Base-by-base conservation (phyloP, 2,888 invertebrate genomes). In the Ochropleura plecta region DNA sequence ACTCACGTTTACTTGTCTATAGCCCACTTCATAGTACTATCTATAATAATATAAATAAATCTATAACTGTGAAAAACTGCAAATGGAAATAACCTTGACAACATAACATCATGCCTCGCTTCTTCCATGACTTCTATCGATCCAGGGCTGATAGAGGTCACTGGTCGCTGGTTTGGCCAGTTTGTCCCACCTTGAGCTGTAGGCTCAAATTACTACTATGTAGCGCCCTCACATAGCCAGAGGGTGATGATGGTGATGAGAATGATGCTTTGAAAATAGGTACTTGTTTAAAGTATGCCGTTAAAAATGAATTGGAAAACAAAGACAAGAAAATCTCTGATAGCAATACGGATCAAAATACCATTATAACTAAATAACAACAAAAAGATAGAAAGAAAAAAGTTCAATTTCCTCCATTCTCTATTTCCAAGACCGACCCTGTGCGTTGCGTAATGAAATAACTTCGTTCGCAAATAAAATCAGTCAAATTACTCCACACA, bases 391-490 rank as follows among this genome's bases (percentile, higher is more conserved):
- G 7, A 20, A 71, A 5, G 8, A 18, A 14, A 60, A 18, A 18
- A 14, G 12, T 12, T n/a, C 3, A 12, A 68, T 62, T 53, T 53
- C 42, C 18, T 18, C 42, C 48, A 73, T 67, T 68, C n/a, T 62
- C 53, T 42, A 73, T 55, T 63, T 63, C 63, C 46, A 53, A 55
- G 66, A 63, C 63, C 68, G 48, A 60, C 68, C 46, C 48, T 63
- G 14, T 46, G 48, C 57, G 44, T 60, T 60, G 55, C 55, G 20
- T 73, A 83, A 78, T 78, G 59, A 42, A 73, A 71, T 79, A 79
- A 73, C 64, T 46, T 69, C 65, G 55, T 79, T 70, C 70, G 63
- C 73, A 84, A 84, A 85, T 85, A 85, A 83, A 87, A 83, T 86
- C 79, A 83, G 66, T 71, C 76, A 79, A 79, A 85, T 86, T 86